Percentiles rank a stretch among this genome's conserved stretches.
Conservation (phyloP, 2,113 vertebrate species). For the Gymnocephalus cernua region DNA sequence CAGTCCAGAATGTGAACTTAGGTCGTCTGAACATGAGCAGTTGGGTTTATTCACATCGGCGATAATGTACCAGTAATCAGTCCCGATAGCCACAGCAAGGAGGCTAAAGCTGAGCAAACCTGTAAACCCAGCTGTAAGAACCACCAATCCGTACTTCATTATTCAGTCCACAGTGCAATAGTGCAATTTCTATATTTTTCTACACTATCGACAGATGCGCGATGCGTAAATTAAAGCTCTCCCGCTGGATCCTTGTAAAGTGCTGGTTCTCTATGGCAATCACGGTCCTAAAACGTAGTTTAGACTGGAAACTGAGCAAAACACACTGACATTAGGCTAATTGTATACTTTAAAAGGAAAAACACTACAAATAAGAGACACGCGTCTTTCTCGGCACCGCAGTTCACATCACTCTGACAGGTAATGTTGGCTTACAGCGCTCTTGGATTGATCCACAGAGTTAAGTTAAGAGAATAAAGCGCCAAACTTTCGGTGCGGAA, state of each 20-base stretch:
- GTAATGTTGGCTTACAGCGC: constrained; percentile 11
- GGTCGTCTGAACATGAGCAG: constrained; percentile 67
- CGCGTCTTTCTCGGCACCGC: not conserved
- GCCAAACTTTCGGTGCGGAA: not conserved
- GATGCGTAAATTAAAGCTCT: constrained; percentile 71
- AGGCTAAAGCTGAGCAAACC: constrained; percentile 84
- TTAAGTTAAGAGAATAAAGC: not conserved
- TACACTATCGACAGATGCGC: not conserved
- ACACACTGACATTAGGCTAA: not conserved
- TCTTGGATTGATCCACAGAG: constrained; percentile 3
- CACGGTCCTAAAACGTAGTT: constrained; percentile 7
- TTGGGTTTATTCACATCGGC: constrained; percentile 82
- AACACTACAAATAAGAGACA: not conserved
- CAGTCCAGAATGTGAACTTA: constrained; percentile 82
- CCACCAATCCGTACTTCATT: constrained; percentile 81
- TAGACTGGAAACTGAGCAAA: not conserved
- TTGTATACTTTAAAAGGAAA: not conserved
- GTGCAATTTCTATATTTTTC: not conserved
- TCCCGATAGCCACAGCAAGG: constrained; percentile 83
- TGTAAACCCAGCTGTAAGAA: constrained; percentile 80
- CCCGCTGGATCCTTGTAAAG: constrained; percentile 26
- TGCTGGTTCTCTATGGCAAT: constrained; percentile 18
- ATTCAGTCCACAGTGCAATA: not conserved
- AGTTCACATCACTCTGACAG: not conserved
- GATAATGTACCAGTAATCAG: constrained; percentile 88